These are phyloP conservation scores for Drosophila micromelanica DNA, from an alignment of 1,140 invertebrate species.

Conservation along the genomic window DNA sequence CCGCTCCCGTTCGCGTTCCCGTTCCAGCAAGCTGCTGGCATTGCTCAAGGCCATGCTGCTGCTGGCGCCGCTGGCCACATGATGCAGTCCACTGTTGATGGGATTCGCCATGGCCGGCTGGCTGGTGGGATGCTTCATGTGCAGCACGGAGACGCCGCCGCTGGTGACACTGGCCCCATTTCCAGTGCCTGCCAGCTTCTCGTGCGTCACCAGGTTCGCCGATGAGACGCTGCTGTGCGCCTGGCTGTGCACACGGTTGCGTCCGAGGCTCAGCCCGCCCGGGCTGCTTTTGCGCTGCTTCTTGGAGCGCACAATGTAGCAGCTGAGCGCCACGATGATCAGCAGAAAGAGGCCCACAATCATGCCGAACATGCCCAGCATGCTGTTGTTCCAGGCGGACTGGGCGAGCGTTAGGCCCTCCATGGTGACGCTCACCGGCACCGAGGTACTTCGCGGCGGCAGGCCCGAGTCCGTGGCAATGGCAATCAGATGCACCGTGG, in stretches of 20 bases:
- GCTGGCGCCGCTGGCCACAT: slow-evolving; percentile 82
- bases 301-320: slow-evolving; percentile 78
- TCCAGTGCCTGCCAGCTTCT: slow-evolving; percentile 74
- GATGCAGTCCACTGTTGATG: slow-evolving; percentile 73
- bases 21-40: slow-evolving; percentile 60
- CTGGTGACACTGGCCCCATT: slow-evolving; percentile 66
- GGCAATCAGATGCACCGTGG: slow-evolving; percentile 89
- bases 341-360: slow-evolving; percentile 75
- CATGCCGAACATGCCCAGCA: slow-evolving; percentile 78
- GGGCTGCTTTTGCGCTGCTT: slow-evolving; percentile 68
- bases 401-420: slow-evolving; percentile 75
- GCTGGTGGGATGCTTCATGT: slow-evolving; percentile 76
- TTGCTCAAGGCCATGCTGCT: slow-evolving; percentile 85
- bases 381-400: slow-evolving; percentile 67
- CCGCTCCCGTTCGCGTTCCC: slow-evolving; percentile 73
- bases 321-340: slow-evolving; percentile 75
- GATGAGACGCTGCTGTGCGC: slow-evolving; percentile 80
- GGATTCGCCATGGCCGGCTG: slow-evolving; percentile 80
- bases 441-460: slow-evolving; percentile 79
- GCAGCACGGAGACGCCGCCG: slow-evolving; percentile 73
- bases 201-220: slow-evolving; percentile 80
- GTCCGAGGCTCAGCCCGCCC: slow-evolving; percentile 54
- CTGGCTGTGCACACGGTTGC: slow-evolving; percentile 82
- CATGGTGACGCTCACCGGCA: slow-evolving; percentile 81
- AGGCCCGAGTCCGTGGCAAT: slow-evolving; percentile 90